Evolutionary conservation across 2,888 invertebrate genomes (phyloP).

Genomic region (Nasonia oneida): DNA sequence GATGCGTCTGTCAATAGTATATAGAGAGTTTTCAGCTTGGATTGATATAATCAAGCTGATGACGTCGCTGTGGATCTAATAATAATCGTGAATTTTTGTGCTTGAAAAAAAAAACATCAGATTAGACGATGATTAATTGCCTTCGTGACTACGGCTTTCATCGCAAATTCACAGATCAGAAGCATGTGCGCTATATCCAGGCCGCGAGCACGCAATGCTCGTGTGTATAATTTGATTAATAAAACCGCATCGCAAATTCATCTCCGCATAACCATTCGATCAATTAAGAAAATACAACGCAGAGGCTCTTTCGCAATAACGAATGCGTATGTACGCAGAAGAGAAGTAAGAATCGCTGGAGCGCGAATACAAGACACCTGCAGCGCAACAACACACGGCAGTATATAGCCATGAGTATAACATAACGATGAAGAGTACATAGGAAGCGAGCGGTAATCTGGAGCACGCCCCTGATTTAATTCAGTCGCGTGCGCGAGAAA

Average conservation of each 20-base stretch:
- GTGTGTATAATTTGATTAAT: not conserved
- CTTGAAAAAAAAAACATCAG: not conserved
- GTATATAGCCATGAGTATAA: too few relatives aligned
- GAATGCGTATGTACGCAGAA: not conserved
- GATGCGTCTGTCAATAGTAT: not conserved
- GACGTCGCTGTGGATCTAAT: too few relatives aligned
- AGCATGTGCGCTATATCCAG: not conserved
- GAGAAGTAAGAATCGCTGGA: not conserved
- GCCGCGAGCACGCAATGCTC: not conserved
- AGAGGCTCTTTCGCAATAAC: not conserved
- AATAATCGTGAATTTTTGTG: too few relatives aligned
- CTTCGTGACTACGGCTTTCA: not conserved
- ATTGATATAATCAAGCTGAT: too few relatives aligned
- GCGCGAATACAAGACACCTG: too few relatives aligned
- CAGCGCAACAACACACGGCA: too few relatives aligned
- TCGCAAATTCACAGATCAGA: not conserved
- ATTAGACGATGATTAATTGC: not conserved
- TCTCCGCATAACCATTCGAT: not conserved
- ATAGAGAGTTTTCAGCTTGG: not conserved
- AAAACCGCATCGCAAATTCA: not conserved
- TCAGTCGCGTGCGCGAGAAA: conserved; percentile 46
- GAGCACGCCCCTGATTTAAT: conserved; percentile 51
- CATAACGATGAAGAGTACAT: too few relatives aligned
- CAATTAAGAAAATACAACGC: not conserved
- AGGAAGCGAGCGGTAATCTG: conserved; percentile 17